These are phyloP conservation scores for Drosophila ercepeae DNA, from an alignment of 1,140 invertebrate species.

Conservation along the genomic window DNA sequence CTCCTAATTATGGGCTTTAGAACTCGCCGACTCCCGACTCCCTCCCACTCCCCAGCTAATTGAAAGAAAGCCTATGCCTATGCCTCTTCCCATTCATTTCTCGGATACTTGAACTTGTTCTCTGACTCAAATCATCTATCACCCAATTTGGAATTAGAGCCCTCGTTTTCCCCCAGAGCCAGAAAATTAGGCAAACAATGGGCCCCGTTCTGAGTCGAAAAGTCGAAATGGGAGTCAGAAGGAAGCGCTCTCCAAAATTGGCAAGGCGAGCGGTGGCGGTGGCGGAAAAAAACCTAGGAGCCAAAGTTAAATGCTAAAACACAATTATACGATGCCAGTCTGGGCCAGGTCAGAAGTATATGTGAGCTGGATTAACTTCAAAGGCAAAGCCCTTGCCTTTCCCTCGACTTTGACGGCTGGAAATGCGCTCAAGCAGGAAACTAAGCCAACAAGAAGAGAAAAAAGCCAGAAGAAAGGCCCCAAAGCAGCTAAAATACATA, in stretches of 20 bases:
- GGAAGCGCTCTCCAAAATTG: conserved; percentile 65
- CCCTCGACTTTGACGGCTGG: conserved; percentile 63
- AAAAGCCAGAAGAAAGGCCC: conserved; percentile 4
- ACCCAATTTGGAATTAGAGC: conserved; percentile 39
- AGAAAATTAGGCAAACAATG: conserved; percentile 75
- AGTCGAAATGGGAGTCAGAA: no score
- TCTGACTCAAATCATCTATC: conserved; percentile 38
- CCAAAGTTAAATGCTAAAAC: conserved; percentile 81
- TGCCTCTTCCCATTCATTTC: no score
- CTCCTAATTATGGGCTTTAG: not conserved
- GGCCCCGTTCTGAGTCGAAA: not conserved
- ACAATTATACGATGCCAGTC: conserved; percentile 71
- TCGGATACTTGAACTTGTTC: conserved; percentile 42
- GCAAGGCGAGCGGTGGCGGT: conserved; percentile 32
- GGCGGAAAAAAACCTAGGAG: conserved; percentile 32
- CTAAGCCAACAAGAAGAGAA: conserved; percentile 58
- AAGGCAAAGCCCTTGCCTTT: conserved; percentile 62
- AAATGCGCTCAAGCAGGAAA: conserved; percentile 73
- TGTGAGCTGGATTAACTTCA: conserved; percentile 76
- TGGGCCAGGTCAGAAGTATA: conserved; percentile 40
- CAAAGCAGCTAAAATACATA: conserved; percentile 12
- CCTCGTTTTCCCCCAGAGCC: conserved; percentile 42
- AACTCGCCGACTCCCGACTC: not conserved
- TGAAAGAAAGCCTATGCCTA: conserved; percentile 20
- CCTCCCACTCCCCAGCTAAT: not conserved